Conservation (phyloP, 1,140 invertebrate genomes). For the Aphelinus atriplicis region DNA sequence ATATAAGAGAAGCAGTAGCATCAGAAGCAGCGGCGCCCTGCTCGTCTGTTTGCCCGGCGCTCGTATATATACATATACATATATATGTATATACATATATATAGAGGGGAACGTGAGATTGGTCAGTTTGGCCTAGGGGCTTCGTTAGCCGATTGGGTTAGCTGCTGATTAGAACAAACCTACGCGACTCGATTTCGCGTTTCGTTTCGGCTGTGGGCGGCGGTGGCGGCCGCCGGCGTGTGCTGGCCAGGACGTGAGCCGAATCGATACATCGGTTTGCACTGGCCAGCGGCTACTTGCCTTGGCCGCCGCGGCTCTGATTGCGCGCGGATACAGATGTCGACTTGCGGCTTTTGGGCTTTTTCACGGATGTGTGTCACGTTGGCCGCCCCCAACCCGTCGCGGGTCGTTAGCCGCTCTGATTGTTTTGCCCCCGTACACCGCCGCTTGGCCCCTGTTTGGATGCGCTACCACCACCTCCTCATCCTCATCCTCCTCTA, state of each 20-base stretch:
- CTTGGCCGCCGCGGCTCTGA: conserved; percentile 5
- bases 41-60: no score
- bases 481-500: no score
- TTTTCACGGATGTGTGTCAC: conserved; percentile 2
- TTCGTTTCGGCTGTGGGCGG: no score
- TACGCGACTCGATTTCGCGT: conserved; percentile 61
- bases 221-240: conserved; percentile 38
- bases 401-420: not conserved
- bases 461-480: no score
- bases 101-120: conserved; percentile 43
- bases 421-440: not conserved
- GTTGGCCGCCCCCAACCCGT: not conserved
- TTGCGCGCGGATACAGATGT: not conserved
- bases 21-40: no score
- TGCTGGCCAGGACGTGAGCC: conserved; percentile 48
- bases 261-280: conserved; percentile 40
- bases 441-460: not conserved
- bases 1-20: no score
- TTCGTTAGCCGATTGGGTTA: conserved; percentile 67
- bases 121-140: conserved; percentile 53
- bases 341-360: not conserved
- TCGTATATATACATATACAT: not conserved
- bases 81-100: not conserved
- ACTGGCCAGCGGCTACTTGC: conserved; percentile 20
- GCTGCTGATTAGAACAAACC: conserved; percentile 66